Percentiles rank a stretch among this genome's conserved stretches.
Conservation (phyloP, 1,140 invertebrate genomes). For the Pogonomyrmex barbatus region DNA sequence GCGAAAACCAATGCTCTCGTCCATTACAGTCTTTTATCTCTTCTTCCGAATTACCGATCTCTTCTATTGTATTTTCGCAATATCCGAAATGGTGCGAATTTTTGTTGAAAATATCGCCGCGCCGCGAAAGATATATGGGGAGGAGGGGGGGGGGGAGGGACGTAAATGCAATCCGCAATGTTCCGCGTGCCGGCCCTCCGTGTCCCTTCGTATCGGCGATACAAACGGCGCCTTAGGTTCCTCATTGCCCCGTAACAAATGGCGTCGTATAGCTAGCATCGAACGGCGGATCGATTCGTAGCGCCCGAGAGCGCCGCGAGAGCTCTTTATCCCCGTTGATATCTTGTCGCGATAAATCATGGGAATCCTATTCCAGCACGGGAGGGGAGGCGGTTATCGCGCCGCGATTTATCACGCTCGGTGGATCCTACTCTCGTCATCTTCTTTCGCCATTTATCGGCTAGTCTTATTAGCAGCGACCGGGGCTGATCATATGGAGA, state of each 20-base stretch:
- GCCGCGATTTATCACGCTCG: conserved; percentile 71
- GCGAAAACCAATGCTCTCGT: neutral
- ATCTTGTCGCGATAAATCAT: conserved; percentile 77
- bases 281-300: conserved; percentile 58
- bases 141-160: too few species aligned
- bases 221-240: conserved; percentile 42
- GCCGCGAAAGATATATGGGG: neutral
- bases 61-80: neutral
- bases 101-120: neutral
- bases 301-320: conserved; percentile 52
- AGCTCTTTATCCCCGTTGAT: conserved; percentile 75
- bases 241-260: conserved; percentile 59
- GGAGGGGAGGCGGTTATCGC: conserved; percentile 23
- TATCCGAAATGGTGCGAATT: neutral
- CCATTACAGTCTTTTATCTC: neutral
- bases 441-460: conserved; percentile 58
- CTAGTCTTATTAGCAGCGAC: conserved; percentile 63
- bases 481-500: conserved; percentile 20
- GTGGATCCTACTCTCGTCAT: conserved; percentile 33
- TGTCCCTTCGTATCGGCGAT: neutral
- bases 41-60: neutral
- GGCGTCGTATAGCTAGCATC: conserved; percentile 38
- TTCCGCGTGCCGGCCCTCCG: neutral
- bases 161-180: conserved; percentile 1
- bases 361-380: conserved; percentile 67